Conservation (phyloP, 2,888 invertebrate genomes). For the Schrankia costaestrigalis region DNA sequence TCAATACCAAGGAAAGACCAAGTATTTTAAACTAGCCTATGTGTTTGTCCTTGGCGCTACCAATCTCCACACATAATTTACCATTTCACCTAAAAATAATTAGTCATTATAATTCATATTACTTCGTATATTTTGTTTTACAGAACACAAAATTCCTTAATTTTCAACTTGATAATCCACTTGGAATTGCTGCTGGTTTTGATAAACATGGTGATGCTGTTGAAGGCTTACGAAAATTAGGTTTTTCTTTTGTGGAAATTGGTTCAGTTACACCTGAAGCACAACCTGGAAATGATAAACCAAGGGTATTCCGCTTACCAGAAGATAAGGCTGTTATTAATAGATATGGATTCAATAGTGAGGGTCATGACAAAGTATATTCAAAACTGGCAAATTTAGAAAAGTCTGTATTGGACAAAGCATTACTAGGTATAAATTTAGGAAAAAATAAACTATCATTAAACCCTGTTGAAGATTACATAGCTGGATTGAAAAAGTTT, state of each 20-base stretch:
- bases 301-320: constrained; percentile 92
- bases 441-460: constrained; percentile 95
- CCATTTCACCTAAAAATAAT: background rate
- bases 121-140: constrained; percentile 5
- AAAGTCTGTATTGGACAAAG: constrained; percentile 74
- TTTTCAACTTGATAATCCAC: constrained; percentile 89
- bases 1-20: too few species aligned
- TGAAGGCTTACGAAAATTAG: constrained; percentile 88
- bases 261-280: constrained; percentile 97
- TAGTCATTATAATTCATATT: background rate
- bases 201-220: constrained; percentile 98
- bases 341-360: constrained; percentile 95
- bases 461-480: constrained; percentile 89
- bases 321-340: constrained; percentile 96
- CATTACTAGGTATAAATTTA: constrained; percentile 94
- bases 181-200: constrained; percentile 99
- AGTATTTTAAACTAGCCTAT: too few species aligned
- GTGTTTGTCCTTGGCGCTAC: too few species aligned
- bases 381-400: constrained; percentile 82
- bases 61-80: background rate
- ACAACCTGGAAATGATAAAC: constrained; percentile 95
- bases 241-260: constrained; percentile 97
- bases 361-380: constrained; percentile 90
- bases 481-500: constrained; percentile 91
- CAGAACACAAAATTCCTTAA: constrained; percentile 87